Base-by-base conservation (phyloP, 2,113 vertebrate species). In the Brachirus orientalis region DNA sequence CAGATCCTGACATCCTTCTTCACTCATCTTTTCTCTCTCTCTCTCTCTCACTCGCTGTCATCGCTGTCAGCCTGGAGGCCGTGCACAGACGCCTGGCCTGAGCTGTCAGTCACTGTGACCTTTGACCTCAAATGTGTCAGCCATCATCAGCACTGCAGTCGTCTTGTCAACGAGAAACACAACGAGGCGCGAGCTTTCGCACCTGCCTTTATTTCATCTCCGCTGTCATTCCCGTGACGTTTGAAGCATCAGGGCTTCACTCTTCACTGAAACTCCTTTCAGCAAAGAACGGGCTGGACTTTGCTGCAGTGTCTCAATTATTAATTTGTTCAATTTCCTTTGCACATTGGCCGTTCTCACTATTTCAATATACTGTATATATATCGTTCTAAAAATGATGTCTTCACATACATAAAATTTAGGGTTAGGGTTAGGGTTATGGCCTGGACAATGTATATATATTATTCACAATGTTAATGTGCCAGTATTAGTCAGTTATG, bases 91-190 rank as follows among this genome's bases (percentile, higher is more conserved):
- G 41, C 58, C 50, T 3, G 57, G 62, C 65, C 65, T 0, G 50
- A 62, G 50, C 80, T 71, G 74, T 85, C 85, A 75, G 19, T 72
- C 61, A 43, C 48, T 0, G 18, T 38, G 1, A 75, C 82, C 75
- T 75, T 13, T 75, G 79, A 78, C 85, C 73, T 44, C 0, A 0
- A 44, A 50, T 9, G 53, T 72, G 81, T 82, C 75, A 63, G 13
- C 72, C 47, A 63, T 79, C 76, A 82, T 86, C 72, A 71, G 57
- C 59, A 10, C 59, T 1, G 44, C 45, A 13, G 59, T 58, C 35
- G 28, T 37, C 50, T 28, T 38, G 69, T 75, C 56, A 65, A 69
- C 69, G 58, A 52, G 41, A 58, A 74, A 72, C 63, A 62, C 65
- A 55, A 72, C 43, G 20, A 63, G 72, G 81, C 58, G 33, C 13